These are phyloP conservation scores for Hydrozoanthus gracilis DNA, from an alignment of 92 coral and sea anemone species.

Conservation along the genomic window DNA sequence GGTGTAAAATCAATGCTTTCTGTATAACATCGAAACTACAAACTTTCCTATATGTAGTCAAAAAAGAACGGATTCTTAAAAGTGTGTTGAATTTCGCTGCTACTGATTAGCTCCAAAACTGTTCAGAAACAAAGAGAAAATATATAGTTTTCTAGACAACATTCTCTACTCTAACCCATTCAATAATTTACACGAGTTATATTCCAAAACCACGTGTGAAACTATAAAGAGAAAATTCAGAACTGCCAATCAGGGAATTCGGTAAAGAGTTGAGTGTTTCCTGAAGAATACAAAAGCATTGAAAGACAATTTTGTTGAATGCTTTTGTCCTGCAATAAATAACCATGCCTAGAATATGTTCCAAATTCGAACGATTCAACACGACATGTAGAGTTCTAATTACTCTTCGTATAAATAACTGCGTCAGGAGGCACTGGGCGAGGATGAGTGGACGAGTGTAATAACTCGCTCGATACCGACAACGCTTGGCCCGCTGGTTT, in stretches of 20 bases:
- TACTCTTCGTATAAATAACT: conserved; percentile 16
- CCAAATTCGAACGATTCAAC: conserved; percentile 33
- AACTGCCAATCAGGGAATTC: neutral
- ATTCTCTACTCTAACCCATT: too few species aligned
- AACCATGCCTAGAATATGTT: conserved; percentile 23
- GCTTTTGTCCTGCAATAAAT: conserved; percentile 37
- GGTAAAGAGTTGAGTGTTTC: neutral
- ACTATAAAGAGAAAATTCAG: neutral
- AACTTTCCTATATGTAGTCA: too few species aligned
- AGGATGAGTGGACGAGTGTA: conserved; percentile 24
- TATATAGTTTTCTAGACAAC: too few species aligned
- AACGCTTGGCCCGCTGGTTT: neutral
- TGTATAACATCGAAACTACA: too few species aligned
- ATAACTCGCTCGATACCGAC: conserved; percentile 9
- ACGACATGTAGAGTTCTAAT: neutral
- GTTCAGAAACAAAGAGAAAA: too few species aligned
- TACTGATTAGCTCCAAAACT: too few species aligned
- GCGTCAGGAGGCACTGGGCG: conserved; percentile 28
- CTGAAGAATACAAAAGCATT: neutral
- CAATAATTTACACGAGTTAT: too few species aligned
- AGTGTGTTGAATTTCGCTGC: too few species aligned
- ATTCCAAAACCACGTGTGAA: too few species aligned
- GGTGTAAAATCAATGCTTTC: too few species aligned
- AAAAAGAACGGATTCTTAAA: too few species aligned
- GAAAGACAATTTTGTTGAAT: neutral